phyloP scores from a whole-genome alignment of 2,888 invertebrate species.

The Coenonympha glycerion region DNA sequence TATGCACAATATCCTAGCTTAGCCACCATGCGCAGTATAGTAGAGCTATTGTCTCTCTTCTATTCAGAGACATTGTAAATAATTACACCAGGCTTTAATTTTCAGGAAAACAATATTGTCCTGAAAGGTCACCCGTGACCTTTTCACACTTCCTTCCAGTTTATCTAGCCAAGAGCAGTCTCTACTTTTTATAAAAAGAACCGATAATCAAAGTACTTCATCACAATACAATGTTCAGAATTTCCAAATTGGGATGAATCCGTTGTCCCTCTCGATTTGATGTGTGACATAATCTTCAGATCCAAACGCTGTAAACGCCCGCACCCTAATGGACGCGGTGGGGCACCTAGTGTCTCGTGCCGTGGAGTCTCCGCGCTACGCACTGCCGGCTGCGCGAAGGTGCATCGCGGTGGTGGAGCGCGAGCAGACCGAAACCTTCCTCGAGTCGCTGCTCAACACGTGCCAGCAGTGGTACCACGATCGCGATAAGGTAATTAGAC shows the following conservation, averaged over 20 bases:
- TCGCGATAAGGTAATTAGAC: constrained; percentile 79
- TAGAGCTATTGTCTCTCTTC: too few species aligned
- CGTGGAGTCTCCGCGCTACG: constrained; percentile 86
- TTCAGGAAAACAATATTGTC: too few species aligned
- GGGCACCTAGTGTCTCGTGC: constrained; percentile 87
- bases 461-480: constrained; percentile 95
- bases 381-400: constrained; percentile 88
- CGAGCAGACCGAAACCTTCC: constrained; percentile 90
- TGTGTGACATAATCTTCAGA: constrained; percentile 56
- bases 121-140: too few species aligned
- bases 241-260: too few species aligned
- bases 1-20: not conserved
- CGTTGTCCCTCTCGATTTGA: too few species aligned
- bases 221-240: too few species aligned
- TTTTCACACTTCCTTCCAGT: too few species aligned
- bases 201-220: too few species aligned
- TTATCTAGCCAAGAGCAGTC: too few species aligned
- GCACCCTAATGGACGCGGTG: constrained; percentile 88
- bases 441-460: constrained; percentile 91
- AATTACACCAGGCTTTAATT: not conserved
- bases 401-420: constrained; percentile 91
- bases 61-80: not conserved
- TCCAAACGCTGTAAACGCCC: constrained; percentile 81
- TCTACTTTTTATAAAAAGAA: too few species aligned
- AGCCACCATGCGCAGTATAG: not conserved